Base-by-base conservation (phyloP, 2,888 invertebrate species). In the Heterodera filipjevi region DNA sequence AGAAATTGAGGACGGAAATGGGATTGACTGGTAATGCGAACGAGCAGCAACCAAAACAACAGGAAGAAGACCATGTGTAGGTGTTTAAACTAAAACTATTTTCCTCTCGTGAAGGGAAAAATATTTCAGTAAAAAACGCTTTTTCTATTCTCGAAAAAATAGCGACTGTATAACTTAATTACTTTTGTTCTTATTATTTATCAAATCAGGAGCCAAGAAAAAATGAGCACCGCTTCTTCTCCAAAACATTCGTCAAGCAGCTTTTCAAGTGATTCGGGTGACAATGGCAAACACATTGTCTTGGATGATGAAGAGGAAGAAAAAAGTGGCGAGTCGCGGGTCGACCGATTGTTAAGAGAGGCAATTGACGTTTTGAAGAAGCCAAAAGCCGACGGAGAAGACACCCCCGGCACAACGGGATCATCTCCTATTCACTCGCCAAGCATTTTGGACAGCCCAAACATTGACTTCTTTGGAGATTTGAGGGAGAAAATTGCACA, bases 401-500 rank as follows among this genome's bases (percentile, higher is more conserved):
- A 73, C 39, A 77, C 78, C 27, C 64, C 78, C 32, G 66, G 59
- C 32, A 71, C 35, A 3, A 78, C 66, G n/a, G 70, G 59, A 10
- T 71, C 70, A 30, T 72, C 72, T 59, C 71, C 68, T n/a, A 64
- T 44, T n/a, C 59, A 72, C 27, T 78, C 78, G 19, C 73, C 73
- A 39, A 27, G 46, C 39, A 27, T 74, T 46, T 75, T 53, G 30
- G 46, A 49, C 66, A 76, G 70, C 16, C 44, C 80, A 19, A 71
- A 74, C 33, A 81, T 77, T 6, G 87, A 87, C 76, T 87, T 87
- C 74, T 85, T 86, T 75, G 80, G 76, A 19, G 85, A 86, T 35
- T 81, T 86, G 22, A 82, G 83, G 44, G 86, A 87, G 49, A 87
- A 87, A 78, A 86, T 87, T 80, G 82, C 79, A 2, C 86, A 85